Percentiles rank a stretch among this genome's conserved stretches.
These are phyloP conservation scores for Serrognathus titanus DNA, from an alignment of 2,888 invertebrate species.

Conservation along the genomic window DNA sequence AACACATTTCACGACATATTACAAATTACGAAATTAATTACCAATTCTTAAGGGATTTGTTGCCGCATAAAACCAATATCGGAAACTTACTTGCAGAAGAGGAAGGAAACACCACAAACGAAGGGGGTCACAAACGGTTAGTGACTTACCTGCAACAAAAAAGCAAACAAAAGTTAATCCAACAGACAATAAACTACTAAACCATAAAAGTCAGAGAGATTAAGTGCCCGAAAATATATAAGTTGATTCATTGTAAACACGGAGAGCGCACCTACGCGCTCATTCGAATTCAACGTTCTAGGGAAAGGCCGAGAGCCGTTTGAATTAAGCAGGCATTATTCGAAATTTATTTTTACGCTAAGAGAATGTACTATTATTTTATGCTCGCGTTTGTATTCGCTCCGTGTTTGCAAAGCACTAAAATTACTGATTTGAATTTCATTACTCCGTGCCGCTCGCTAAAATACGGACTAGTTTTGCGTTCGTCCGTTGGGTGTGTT, in stretches of 20 bases:
- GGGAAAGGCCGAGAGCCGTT: neutral
- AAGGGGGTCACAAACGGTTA: neutral
- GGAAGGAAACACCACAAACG: no score
- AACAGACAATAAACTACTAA: neutral
- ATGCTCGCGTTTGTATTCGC: neutral
- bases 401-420: neutral
- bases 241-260: neutral
- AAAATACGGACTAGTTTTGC: neutral
- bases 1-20: no score
- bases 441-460: neutral
- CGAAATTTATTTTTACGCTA: conserved; percentile 1
- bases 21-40: no score
- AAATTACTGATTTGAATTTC: neutral
- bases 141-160: conserved; percentile 1
- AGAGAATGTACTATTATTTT: neutral
- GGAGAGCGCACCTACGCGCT: neutral
- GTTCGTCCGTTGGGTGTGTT: no score
- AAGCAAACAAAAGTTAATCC: neutral
- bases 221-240: neutral
- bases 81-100: no score
- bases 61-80: no score
- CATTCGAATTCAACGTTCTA: conserved; percentile 1
- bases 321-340: conserved; percentile 1
- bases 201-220: conserved; percentile 2
- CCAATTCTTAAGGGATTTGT: no score